These are phyloP conservation scores for Neolamprologus kungweensis DNA, from an alignment of 2,113 vertebrate genomes.

Conservation along the genomic window DNA sequence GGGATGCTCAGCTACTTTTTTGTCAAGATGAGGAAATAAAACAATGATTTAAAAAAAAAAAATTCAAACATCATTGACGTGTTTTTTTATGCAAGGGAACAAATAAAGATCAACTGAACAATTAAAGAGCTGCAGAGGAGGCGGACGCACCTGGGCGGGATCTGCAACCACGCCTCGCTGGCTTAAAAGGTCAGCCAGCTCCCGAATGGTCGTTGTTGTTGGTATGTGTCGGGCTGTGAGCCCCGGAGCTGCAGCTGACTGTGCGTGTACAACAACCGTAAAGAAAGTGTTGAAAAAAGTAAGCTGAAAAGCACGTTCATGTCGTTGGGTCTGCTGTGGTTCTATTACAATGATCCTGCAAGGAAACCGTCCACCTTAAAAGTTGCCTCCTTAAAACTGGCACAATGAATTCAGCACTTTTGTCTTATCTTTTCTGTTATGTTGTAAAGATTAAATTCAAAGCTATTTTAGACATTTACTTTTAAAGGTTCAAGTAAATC, in stretches of 20 bases:
- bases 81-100: not conserved
- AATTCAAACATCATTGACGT: not conserved
- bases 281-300: not conserved
- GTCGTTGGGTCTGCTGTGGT: not conserved
- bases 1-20: not conserved
- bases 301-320: fast-evolving
- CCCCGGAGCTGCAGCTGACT: not conserved
- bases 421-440: not conserved
- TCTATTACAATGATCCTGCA: not conserved
- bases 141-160: not conserved
- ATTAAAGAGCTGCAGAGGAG: not conserved
- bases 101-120: not conserved
- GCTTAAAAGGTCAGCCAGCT: not conserved
- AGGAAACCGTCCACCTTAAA: not conserved
- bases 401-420: not conserved
- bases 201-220: not conserved
- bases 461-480: fast-evolving
- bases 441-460: not conserved
- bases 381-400: not conserved
- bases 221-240: not conserved
- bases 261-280: fast-evolving
- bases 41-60: fast-evolving
- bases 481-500: fast-evolving
- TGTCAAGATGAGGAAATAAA: not conserved
- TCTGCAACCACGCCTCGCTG: not conserved